Evolutionary conservation across 1,140 invertebrate species (phyloP).

Genomic region (Cyclargus thomasi): DNA sequence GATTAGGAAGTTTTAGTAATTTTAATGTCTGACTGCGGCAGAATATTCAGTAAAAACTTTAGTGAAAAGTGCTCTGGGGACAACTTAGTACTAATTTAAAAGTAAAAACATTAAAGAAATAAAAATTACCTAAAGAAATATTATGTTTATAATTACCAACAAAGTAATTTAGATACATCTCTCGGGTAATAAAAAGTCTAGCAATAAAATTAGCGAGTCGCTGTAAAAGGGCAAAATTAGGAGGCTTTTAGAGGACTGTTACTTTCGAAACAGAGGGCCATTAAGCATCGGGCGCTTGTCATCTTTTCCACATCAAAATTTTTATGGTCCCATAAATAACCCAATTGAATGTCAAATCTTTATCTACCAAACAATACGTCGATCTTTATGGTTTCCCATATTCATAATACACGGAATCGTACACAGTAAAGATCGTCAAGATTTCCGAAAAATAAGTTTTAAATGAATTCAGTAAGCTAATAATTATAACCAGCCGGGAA

Average conservation of each 20-base stretch:
- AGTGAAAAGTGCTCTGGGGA: background rate
- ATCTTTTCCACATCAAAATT: conserved; percentile 8
- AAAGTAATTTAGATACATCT: conserved; percentile 9
- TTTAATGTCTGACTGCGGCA: too few species aligned
- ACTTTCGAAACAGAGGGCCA: conserved; percentile 10
- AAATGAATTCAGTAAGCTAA: background rate
- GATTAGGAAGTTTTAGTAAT: too few species aligned
- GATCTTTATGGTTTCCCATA: background rate
- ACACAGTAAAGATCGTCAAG: too few species aligned
- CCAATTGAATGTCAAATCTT: conserved; percentile 15
- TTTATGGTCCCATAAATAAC: conserved; percentile 5
- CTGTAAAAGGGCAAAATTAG: conserved; percentile 10
- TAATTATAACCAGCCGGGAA: background rate
- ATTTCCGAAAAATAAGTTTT: too few species aligned
- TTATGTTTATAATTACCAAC: background rate
- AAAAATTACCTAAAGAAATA: background rate
- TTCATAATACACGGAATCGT: background rate
- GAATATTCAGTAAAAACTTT: too few species aligned
- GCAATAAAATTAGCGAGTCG: conserved; percentile 12
- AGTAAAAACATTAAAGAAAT: background rate
- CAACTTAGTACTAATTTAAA: background rate
- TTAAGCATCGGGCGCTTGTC: conserved; percentile 11
- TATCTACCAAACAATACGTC: conserved; percentile 7
- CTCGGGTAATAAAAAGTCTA: conserved; percentile 4
- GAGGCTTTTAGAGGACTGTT: conserved; percentile 8